A percentile compares a stretch with the other conserved stretches of the same genome.
Conservation (phyloP, 2,113 vertebrate species). For the Symphodus melops region DNA sequence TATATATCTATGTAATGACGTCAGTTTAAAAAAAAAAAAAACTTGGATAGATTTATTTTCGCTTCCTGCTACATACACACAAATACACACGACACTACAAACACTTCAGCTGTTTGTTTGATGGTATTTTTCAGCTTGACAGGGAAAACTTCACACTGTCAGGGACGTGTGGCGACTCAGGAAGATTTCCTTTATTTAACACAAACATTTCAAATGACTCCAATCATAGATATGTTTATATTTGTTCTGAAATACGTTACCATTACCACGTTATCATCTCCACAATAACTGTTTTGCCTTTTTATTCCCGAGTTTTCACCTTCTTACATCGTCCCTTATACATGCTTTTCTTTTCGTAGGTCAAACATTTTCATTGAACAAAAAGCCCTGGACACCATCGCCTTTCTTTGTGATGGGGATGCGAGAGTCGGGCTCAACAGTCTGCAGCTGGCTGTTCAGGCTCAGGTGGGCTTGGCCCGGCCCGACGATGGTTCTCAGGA, state of each 20-base stretch:
- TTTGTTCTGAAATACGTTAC: background rate
- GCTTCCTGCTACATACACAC: too few relatives aligned
- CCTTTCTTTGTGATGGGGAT: conserved; percentile 94
- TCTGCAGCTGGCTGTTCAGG: conserved; percentile 93
- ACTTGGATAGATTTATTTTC: too few relatives aligned
- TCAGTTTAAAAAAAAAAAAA: too few relatives aligned
- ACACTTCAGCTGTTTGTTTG: too few relatives aligned
- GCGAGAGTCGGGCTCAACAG: conserved; percentile 91
- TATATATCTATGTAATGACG: too few relatives aligned
- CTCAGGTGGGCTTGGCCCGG: conserved; percentile 77
- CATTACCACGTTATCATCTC: background rate
- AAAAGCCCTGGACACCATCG: conserved; percentile 91
- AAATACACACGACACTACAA: too few relatives aligned
- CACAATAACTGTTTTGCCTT: too few relatives aligned
- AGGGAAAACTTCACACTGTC: too few relatives aligned
- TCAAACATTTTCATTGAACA: conserved; percentile 87
- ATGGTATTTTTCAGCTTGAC: too few relatives aligned
- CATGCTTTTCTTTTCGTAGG: conserved; percentile 75
- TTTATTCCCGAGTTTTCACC: background rate
- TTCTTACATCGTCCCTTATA: background rate
- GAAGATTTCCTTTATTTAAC: background rate
- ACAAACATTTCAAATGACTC: too few relatives aligned
- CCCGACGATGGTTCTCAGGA: conserved; percentile 45
- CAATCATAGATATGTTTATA: background rate
- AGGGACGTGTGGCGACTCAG: too few relatives aligned